Evolutionary conservation across 2,113 vertebrate species (phyloP).

Genomic region (Heterochromis multidens): DNA sequence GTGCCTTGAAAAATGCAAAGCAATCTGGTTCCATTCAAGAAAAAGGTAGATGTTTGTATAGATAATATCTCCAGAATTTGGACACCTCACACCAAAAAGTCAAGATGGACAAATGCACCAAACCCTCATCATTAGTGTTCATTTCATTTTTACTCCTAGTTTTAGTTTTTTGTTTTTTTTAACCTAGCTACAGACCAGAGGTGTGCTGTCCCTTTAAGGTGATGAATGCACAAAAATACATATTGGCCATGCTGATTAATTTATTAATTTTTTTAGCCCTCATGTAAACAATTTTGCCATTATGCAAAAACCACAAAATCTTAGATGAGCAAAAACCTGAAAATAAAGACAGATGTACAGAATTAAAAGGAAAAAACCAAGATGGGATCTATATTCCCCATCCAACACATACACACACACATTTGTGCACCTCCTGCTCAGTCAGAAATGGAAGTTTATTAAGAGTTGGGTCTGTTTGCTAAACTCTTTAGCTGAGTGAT

Average conservation of each 20-base stretch:
- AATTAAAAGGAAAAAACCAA: neutral
- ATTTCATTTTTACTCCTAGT: neutral
- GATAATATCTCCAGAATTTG: neutral
- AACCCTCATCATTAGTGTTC: neutral
- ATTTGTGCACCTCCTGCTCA: neutral
- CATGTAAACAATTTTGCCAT: neutral
- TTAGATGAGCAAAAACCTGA: fast-evolving
- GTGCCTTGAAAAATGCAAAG: neutral
- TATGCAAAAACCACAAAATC: neutral
- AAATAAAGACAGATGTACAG: neutral
- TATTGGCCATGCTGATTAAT: no score
- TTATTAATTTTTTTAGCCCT: neutral
- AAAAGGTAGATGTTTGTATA: neutral
- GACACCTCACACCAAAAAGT: fast-evolving
- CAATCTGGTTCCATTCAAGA: neutral
- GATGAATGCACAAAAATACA: neutral
- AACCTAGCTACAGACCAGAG: neutral
- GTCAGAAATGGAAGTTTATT: slow-evolving; percentile 33
- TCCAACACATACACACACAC: neutral
- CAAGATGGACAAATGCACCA: neutral
- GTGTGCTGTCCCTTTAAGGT: neutral
- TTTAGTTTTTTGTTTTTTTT: neutral
- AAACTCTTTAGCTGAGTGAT: neutral
- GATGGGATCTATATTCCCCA: neutral
- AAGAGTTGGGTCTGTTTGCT: neutral